Evolutionary conservation across 2,113 vertebrate genomes (phyloP).

Genomic region (Gymnogyps californianus): DNA sequence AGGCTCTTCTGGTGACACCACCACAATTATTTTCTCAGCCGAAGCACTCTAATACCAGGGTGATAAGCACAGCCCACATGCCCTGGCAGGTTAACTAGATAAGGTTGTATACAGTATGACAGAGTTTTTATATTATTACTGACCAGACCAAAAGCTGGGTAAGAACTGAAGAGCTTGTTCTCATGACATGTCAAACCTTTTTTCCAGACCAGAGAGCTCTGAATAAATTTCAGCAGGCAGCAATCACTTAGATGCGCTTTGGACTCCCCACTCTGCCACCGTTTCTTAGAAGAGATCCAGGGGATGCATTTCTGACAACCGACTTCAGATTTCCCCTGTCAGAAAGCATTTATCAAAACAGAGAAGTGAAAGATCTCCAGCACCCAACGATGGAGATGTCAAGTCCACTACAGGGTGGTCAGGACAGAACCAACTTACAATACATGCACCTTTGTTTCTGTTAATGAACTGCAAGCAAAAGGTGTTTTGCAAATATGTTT

Average conservation of each 20-base stretch:
- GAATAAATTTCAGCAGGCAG: conserved; percentile 6
- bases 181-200: background rate
- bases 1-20: background rate
- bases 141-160: background rate
- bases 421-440: background rate
- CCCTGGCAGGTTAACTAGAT: background rate
- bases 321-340: background rate
- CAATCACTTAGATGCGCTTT: background rate
- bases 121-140: background rate
- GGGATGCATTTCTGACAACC: background rate
- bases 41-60: background rate
- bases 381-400: background rate
- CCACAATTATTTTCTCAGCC: background rate
- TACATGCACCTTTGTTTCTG: background rate
- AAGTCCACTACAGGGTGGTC: background rate
- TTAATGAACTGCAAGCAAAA: background rate
- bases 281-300: background rate
- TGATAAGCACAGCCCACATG: background rate
- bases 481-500: background rate
- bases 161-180: conserved; percentile 21
- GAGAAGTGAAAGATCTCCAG: background rate
- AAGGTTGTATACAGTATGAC: background rate
- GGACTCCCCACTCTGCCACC: background rate
- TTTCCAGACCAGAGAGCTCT: background rate
- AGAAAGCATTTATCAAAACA: background rate